Percentiles rank a stretch among this genome's conserved stretches.
These are phyloP conservation scores for Asteroscopus sphinx DNA, from an alignment of 2,888 invertebrate species.

Conservation along the genomic window DNA sequence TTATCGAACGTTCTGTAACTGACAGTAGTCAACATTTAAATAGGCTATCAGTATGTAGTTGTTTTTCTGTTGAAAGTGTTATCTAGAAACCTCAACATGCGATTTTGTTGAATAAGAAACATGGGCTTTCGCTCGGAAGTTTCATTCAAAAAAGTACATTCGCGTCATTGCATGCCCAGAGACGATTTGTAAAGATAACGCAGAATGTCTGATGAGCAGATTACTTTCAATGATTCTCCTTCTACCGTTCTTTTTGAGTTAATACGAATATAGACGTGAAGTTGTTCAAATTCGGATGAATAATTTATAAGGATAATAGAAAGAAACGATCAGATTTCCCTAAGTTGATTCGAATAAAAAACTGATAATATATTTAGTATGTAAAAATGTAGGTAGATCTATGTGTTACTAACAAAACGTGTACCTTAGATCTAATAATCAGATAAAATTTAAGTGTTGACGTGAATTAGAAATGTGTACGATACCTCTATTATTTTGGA, in stretches of 20 bases:
- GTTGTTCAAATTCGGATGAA: slow-evolving; percentile 56
- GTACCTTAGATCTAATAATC: slow-evolving; percentile 1
- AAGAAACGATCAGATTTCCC: slow-evolving; percentile 52
- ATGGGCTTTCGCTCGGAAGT: slow-evolving; percentile 38
- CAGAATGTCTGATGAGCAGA: slow-evolving; percentile 45
- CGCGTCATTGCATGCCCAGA: slow-evolving; percentile 50
- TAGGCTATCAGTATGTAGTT: background rate
- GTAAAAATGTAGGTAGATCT: slow-evolving; percentile 25
- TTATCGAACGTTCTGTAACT: background rate
- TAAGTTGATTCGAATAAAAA: slow-evolving; percentile 46
- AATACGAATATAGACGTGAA: slow-evolving; percentile 51
- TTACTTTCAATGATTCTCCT: slow-evolving; percentile 53
- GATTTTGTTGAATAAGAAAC: slow-evolving; percentile 47
- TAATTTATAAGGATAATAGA: slow-evolving; percentile 59
- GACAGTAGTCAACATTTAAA: background rate
- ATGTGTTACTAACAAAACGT: background rate
- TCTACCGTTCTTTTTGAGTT: slow-evolving; percentile 47
- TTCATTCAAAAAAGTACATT: slow-evolving; percentile 52
- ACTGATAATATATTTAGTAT: slow-evolving; percentile 26
- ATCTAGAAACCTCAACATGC: background rate
- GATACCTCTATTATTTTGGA: background rate
- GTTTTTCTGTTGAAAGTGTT: background rate
- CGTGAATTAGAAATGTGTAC: background rate
- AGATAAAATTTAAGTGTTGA: background rate
- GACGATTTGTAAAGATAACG: slow-evolving; percentile 56